A percentile compares a stretch with the other conserved stretches of the same genome.
These are phyloP conservation scores for Hystrix cristata DNA, from an alignment of 2,113 vertebrate species.

Conservation along the genomic window DNA sequence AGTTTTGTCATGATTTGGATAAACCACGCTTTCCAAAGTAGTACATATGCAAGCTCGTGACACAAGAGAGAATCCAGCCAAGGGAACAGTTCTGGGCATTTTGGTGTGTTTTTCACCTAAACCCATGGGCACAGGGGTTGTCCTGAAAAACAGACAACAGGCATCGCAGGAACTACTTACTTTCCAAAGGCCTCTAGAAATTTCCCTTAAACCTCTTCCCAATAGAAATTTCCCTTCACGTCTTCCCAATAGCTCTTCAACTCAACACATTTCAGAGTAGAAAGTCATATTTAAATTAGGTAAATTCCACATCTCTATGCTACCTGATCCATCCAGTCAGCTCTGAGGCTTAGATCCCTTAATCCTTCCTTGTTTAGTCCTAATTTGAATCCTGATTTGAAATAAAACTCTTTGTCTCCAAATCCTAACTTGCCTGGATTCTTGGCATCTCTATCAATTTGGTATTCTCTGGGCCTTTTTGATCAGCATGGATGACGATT, in stretches of 20 bases:
- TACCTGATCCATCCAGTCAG: background rate
- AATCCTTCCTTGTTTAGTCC: background rate
- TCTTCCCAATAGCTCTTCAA: background rate
- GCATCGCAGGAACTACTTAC: slow-evolving; percentile 43
- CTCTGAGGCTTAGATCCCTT: background rate
- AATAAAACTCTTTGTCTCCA: background rate
- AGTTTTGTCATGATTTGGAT: slow-evolving; percentile 24
- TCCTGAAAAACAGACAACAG: slow-evolving; percentile 3
- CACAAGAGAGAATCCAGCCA: background rate
- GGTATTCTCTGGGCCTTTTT: background rate
- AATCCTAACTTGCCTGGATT: background rate
- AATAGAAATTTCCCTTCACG: no score
- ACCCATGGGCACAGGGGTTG: background rate
- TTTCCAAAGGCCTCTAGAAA: slow-evolving; percentile 58
- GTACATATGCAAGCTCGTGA: background rate
- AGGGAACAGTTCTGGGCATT: background rate
- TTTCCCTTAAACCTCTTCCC: background rate
- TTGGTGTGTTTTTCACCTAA: background rate
- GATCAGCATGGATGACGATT: background rate
- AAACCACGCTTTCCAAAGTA: slow-evolving; percentile 18
- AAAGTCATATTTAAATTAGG: background rate
- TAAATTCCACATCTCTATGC: background rate
- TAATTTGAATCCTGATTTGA: background rate
- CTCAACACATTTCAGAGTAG: background rate
- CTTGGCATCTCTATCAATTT: background rate